Conservation (phyloP, 2,888 invertebrate genomes). For the Cryptocephalus moraei region DNA sequence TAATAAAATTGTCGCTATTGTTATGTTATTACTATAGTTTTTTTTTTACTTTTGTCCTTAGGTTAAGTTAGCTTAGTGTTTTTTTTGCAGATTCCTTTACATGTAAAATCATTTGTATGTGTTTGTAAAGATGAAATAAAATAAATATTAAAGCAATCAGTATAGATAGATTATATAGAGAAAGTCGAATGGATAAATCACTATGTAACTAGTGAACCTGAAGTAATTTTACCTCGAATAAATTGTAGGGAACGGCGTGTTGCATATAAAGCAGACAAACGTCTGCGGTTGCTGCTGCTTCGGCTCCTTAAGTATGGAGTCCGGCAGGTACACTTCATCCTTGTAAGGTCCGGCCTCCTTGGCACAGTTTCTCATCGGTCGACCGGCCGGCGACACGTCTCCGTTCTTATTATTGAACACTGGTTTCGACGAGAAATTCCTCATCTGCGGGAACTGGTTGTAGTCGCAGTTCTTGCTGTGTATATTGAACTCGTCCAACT, state of each 20-base stretch:
- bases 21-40: no score
- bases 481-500: conserved; percentile 35
- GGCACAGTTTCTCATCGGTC: conserved; percentile 33
- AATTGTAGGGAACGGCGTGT: conserved; percentile 34
- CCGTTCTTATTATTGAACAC: conserved; percentile 12
- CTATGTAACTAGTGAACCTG: conserved; percentile 24
- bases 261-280: conserved; percentile 35
- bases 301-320: conserved; percentile 12
- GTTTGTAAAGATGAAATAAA: no score
- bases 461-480: conserved; percentile 31
- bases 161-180: no score
- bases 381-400: conserved; percentile 23
- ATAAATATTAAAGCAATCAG: no score
- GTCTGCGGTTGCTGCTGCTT: conserved; percentile 17
- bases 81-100: no score
- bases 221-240: conserved; percentile 37
- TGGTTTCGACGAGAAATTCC: conserved; percentile 1
- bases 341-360: conserved; percentile 31
- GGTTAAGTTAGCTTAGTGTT: no score
- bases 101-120: no score
- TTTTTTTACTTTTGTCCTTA: no score
- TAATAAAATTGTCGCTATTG: no score
- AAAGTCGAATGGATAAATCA: no score
- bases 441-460: conserved; percentile 19
- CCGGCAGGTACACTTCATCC: conserved; percentile 22